phyloP scores from a whole-genome alignment of 2,113 vertebrate genomes.

The Gymnocephalus cernua region DNA sequence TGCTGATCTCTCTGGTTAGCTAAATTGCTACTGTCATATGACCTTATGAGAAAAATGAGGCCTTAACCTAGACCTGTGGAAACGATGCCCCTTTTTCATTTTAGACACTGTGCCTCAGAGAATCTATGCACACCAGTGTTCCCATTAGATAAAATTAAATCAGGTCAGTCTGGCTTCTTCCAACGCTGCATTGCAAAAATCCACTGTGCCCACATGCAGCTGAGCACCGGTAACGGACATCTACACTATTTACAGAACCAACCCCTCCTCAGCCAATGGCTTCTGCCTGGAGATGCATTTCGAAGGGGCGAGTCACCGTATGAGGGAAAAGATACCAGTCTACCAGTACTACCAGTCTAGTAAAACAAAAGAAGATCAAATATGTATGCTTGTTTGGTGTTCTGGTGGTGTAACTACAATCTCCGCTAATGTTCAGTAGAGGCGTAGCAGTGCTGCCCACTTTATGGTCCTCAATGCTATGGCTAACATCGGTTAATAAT shows the following conservation, averaged over 20 bases:
- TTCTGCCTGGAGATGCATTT: neutral
- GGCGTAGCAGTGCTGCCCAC: neutral
- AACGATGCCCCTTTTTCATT: slow-evolving; percentile 12
- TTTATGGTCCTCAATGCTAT: neutral
- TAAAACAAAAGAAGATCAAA: neutral
- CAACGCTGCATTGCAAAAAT: slow-evolving; percentile 20
- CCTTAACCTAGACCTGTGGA: neutral
- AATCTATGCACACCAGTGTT: slow-evolving; percentile 15
- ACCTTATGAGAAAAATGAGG: slow-evolving; percentile 15
- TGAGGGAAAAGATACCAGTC: slow-evolving; percentile 2
- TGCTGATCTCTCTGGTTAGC: slow-evolving; percentile 4
- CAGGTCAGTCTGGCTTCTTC: slow-evolving; percentile 49
- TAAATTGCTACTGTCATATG: slow-evolving; percentile 25
- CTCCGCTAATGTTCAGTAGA: neutral
- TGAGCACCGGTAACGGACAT: slow-evolving; percentile 14
- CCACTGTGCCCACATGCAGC: neutral
- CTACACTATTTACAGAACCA: neutral
- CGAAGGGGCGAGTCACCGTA: neutral
- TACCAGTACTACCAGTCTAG: neutral
- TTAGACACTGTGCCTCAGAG: slow-evolving; percentile 31
- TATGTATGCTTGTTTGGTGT: neutral
- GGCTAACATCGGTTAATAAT: neutral
- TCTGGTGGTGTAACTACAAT: neutral
- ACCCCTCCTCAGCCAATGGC: neutral
- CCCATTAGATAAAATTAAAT: slow-evolving; percentile 51